Base-by-base conservation (phyloP, 2,888 invertebrate genomes). In the Argyresthia albistria region DNA sequence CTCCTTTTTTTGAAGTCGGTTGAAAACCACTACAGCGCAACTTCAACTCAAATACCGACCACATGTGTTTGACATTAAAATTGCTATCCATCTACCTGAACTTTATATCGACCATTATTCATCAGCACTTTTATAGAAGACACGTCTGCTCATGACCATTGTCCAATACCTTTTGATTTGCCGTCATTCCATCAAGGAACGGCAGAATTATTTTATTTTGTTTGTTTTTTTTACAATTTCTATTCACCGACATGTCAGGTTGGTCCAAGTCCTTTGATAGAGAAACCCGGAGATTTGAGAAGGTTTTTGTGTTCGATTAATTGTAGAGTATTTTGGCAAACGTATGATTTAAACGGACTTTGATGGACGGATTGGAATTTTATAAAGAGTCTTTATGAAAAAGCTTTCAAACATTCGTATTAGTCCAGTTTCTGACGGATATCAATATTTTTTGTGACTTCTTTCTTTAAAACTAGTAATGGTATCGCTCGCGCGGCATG, bases 161-260 rank as follows among this genome's bases (percentile, higher is more conserved):
- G 86, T 87, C 87, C 87, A 79, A 83, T 64, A 55, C 66, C 81
- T 75, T 86, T 86, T 81, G 86, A 86, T 86, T 78, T 77, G 69
- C 66, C 66, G 64, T 67, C 60, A 60, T 61, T 65, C 66, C 66
- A 64, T 68, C 54, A 54, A 50, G 50, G 66, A 62, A 66, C 65
- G 59, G 62, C 59, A 69, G 66, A 68, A 35, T 52, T 35, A 37
- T 47, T 69, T 65, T 64, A 59, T 70, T 7, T 25, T n/a, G 25
- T 46, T 46, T 69, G 70, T 73, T 73, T 71, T 70, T 64, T 66
- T 58, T 65, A 62, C 61, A 60, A 60, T 57, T 60, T 56, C 68
- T 64, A 73, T 76, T 73, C 58, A 66, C 65, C 60, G 59, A 65
- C 76, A 76, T 63, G 74, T 73, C 78, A 76, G 64, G 62, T 70